phyloP scores from a whole-genome alignment of 2,113 vertebrate genomes.

The Scopus umbretta region DNA sequence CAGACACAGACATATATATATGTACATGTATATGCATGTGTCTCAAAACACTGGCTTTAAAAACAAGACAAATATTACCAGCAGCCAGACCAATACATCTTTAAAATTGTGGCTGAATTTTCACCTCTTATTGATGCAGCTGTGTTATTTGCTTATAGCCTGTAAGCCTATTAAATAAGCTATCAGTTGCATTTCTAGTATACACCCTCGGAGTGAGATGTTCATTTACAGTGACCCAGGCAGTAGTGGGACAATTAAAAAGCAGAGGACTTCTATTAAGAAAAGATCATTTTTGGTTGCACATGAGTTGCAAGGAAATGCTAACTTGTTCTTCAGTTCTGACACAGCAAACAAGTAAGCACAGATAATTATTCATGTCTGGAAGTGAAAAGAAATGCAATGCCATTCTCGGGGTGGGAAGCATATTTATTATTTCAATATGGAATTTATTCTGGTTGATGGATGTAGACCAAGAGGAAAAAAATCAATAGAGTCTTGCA shows the following conservation, averaged over 20 bases:
- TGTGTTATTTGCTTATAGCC: background rate
- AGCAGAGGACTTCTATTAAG: background rate
- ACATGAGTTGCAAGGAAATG: background rate
- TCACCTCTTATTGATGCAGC: background rate
- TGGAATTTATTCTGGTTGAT: conserved; percentile 19
- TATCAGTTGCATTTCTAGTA: background rate
- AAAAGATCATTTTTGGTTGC: background rate
- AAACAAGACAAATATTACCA: background rate
- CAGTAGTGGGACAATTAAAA: background rate
- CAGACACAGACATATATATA: background rate
- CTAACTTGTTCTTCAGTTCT: background rate
- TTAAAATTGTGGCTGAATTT: background rate
- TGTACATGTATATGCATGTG: no score
- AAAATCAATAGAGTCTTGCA: background rate
- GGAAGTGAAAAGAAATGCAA: background rate
- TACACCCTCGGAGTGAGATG: background rate
- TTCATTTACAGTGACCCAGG: background rate
- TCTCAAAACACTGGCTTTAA: background rate
- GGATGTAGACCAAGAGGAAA: background rate
- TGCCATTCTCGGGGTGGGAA: background rate
- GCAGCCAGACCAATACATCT: background rate
- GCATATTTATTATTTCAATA: conserved; percentile 42
- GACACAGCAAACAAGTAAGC: conserved; percentile 18
- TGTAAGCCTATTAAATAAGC: background rate
- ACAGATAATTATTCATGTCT: background rate